Evolutionary conservation across 2,113 vertebrate species (phyloP).

Genomic region (Hemicordylus capensis): DNA sequence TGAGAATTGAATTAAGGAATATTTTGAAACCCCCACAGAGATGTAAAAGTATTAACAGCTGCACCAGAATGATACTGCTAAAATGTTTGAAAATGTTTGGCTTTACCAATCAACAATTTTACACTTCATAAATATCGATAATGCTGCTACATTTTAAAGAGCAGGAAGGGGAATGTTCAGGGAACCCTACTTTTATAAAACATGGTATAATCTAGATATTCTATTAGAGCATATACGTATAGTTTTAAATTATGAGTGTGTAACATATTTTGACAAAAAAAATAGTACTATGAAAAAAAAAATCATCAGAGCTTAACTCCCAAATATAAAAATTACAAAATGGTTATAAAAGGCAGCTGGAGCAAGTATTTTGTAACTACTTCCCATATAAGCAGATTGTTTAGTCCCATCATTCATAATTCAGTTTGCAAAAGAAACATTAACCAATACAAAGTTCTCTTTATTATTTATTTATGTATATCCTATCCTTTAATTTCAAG

Average conservation of each 20-base stretch:
- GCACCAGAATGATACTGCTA: slow-evolving; percentile 69
- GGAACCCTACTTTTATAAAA: slow-evolving; percentile 45
- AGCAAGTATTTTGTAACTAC: slow-evolving; percentile 42
- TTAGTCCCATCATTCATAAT: no score
- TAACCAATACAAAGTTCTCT: no score
- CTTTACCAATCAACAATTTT: slow-evolving; percentile 73
- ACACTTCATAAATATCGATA: slow-evolving; percentile 70
- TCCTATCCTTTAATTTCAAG: no score
- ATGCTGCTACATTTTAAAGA: slow-evolving; percentile 47
- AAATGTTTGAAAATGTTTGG: slow-evolving; percentile 71
- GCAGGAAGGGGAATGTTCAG: slow-evolving; percentile 44
- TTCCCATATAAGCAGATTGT: no score
- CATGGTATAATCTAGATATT: slow-evolving; percentile 22
- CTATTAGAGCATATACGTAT: not conserved
- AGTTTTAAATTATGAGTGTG: slow-evolving; percentile 10
- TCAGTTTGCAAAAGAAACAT: no score
- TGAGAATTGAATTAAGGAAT: slow-evolving; percentile 77
- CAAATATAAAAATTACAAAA: slow-evolving; percentile 30
- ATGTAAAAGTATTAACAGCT: slow-evolving; percentile 76
- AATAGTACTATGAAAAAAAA: slow-evolving; percentile 8
- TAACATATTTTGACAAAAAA: slow-evolving; percentile 6
- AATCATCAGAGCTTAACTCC: slow-evolving; percentile 9
- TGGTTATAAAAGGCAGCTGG: slow-evolving; percentile 28
- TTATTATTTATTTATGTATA: no score
- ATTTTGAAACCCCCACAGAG: slow-evolving; percentile 75